Evolutionary conservation across 1,140 invertebrate species (phyloP).

Genomic region (Lutraria rhynchaena): DNA sequence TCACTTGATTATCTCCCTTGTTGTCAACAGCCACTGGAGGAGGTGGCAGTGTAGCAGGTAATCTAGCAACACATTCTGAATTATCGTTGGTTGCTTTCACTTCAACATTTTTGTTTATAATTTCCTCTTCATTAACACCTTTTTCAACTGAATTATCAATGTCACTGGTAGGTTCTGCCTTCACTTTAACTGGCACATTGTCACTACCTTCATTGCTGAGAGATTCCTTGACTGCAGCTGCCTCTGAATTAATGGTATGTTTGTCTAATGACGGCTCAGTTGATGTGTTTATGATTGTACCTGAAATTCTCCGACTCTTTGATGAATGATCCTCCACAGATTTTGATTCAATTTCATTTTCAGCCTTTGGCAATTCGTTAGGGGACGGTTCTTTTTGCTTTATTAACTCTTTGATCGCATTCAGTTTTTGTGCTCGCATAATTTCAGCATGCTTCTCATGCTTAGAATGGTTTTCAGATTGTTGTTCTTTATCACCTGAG

Average conservation of each 20-base stretch:
- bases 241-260: not conserved
- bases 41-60: not conserved
- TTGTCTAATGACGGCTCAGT: slow-evolving; percentile 17
- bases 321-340: not conserved
- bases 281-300: slow-evolving; percentile 2
- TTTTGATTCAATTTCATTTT: not conserved
- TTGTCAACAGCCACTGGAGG: not conserved
- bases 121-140: not conserved
- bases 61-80: not conserved
- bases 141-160: not conserved
- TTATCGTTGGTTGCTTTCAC: not conserved
- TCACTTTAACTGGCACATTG: too few relatives aligned
- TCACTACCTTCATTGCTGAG: not conserved
- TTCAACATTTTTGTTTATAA: not conserved
- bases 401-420: slow-evolving; percentile 29
- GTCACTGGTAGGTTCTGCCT: not conserved
- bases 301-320: not conserved
- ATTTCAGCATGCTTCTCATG: slow-evolving; percentile 6
- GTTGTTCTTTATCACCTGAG: not conserved
- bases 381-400: not conserved
- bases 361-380: not conserved
- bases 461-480: not conserved
- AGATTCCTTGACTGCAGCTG: slow-evolving; percentile 27
- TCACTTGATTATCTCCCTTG: slow-evolving; percentile 21
- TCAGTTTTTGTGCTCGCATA: slow-evolving; percentile 16